These are phyloP conservation scores for Stenichneumon culpator DNA, from an alignment of 2,888 invertebrate genomes.

Conservation along the genomic window DNA sequence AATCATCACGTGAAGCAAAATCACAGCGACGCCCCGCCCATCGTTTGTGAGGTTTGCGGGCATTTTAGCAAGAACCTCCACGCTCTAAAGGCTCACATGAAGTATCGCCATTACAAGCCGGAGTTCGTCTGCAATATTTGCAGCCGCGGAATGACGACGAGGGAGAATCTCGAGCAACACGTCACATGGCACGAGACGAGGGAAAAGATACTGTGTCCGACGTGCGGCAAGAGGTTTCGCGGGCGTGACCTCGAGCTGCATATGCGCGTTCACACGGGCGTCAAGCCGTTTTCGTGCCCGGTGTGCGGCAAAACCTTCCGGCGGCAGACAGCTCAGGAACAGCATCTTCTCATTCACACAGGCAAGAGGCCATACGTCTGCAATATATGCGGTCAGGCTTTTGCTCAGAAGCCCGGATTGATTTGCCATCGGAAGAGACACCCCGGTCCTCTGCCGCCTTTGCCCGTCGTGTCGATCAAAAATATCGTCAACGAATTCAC, in stretches of 20 bases:
- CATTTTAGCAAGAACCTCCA: conserved; percentile 76
- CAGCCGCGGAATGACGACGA: conserved; percentile 76
- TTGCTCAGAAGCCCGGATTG: conserved; percentile 78
- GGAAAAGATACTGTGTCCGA: conserved; percentile 77
- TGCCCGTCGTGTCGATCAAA: conserved; percentile 77
- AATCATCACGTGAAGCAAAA: conserved; percentile 76
- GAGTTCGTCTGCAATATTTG: conserved; percentile 76
- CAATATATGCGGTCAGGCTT: conserved; percentile 78
- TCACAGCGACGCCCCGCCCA: conserved; percentile 74
- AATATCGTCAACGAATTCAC: conserved; percentile 76
- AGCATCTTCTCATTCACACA: conserved; percentile 78
- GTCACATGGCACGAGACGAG: conserved; percentile 77
- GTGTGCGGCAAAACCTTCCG: conserved; percentile 75
- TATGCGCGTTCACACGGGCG: conserved; percentile 79
- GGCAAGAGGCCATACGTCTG: conserved; percentile 77
- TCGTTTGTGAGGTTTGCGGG: conserved; percentile 78
- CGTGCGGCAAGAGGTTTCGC: conserved; percentile 76
- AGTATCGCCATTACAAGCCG: conserved; percentile 76
- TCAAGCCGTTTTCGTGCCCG: conserved; percentile 78
- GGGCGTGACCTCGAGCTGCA: conserved; percentile 77
- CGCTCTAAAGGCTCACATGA: conserved; percentile 78
- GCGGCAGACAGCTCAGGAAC: conserved; percentile 69
- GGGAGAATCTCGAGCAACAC: conserved; percentile 76
- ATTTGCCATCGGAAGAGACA: conserved; percentile 78
- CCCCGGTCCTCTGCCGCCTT: conserved; percentile 76